Evolutionary conservation across 2,797 vertebrate species (phyloP).

Genomic region (Lerista edwardsae): DNA sequence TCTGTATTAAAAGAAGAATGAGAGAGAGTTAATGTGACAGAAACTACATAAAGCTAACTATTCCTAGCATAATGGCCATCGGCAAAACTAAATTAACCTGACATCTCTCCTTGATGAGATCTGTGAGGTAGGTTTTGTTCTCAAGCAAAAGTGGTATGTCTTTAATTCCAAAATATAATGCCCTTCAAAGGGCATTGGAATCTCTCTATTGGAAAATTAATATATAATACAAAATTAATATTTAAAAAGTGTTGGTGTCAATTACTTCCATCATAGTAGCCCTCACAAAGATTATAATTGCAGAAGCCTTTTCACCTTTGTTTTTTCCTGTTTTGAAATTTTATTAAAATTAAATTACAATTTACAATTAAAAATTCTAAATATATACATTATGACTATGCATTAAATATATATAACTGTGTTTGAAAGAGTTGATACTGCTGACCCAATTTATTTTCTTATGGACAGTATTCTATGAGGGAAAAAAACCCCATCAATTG

Average conservation of each 20-base stretch:
- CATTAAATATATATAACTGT: too few species aligned
- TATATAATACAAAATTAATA: too few species aligned
- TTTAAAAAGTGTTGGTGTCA: too few species aligned
- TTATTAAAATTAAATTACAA: too few species aligned
- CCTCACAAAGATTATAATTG: too few species aligned
- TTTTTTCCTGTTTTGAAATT: too few species aligned
- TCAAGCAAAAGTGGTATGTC: constrained; percentile 11
- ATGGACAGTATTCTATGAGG: constrained; percentile 3
- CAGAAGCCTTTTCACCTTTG: neutral
- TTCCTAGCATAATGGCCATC: neutral
- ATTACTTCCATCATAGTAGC: too few species aligned
- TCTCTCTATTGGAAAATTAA: neutral
- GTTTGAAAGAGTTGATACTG: too few species aligned
- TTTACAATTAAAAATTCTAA: too few species aligned
- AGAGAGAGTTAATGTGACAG: constrained; percentile 1
- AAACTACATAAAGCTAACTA: constrained; percentile 20
- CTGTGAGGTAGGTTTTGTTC: neutral
- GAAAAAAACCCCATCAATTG: too few species aligned
- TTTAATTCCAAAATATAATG: accelerated
- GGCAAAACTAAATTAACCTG: constrained; percentile 19
- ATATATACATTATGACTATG: too few species aligned
- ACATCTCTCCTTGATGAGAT: constrained; percentile 26
- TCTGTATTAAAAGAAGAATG: constrained; percentile 1
- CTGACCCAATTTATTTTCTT: constrained; percentile 18
- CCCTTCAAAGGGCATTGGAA: neutral